Evolutionary conservation across 1,140 invertebrate genomes (phyloP).

Genomic region (Euura saliciscinereae): DNA sequence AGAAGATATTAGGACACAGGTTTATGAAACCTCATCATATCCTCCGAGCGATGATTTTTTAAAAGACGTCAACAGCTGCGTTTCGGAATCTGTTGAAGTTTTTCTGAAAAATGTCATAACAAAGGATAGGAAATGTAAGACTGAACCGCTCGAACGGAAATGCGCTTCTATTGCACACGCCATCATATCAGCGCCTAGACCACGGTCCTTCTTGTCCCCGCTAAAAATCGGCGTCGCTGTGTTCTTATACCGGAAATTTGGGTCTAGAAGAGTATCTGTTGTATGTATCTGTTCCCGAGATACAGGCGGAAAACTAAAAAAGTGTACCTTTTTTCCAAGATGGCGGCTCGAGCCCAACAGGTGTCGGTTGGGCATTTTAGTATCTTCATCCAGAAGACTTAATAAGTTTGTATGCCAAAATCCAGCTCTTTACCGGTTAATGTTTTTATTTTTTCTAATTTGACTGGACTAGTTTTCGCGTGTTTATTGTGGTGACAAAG

Average conservation of each 20-base stretch:
- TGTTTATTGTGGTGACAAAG: no score
- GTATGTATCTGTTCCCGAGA: no score
- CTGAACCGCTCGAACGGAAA: constrained; percentile 29
- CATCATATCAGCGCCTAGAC: constrained; percentile 42
- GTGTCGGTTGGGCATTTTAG: no score
- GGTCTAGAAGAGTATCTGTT: no score
- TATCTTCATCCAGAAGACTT: no score
- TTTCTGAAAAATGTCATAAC: constrained; percentile 25
- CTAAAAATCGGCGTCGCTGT: constrained; percentile 21
- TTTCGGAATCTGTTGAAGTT: constrained; percentile 19
- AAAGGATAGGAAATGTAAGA: constrained; percentile 16
- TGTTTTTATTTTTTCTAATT: no score
- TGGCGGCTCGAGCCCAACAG: no score
- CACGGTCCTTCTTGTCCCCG: constrained; percentile 40
- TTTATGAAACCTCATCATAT: constrained; percentile 26
- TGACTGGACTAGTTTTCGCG: no score
- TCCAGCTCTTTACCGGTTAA: no score
- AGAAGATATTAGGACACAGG: constrained; percentile 28
- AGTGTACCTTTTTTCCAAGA: no score
- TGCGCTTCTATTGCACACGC: constrained; percentile 43
- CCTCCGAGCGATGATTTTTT: constrained; percentile 27
- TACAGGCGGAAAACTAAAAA: no score
- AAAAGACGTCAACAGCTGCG: constrained; percentile 13
- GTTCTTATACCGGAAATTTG: constrained; percentile 27
- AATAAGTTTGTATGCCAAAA: no score